Base-by-base conservation (phyloP, 2,888 invertebrate genomes). In the Pandemis corylana region DNA sequence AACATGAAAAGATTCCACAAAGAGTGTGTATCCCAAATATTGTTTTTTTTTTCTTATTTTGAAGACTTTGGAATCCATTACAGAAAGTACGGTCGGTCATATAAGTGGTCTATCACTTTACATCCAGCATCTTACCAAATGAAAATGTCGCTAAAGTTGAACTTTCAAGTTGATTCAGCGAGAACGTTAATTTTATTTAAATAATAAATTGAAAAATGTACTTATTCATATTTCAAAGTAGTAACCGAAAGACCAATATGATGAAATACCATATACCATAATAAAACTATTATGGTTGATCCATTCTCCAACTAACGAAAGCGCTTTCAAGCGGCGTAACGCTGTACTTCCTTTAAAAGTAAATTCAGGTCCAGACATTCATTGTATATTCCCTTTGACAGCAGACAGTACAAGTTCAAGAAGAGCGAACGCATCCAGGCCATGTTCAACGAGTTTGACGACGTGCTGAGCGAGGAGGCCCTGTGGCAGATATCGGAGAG, bases 401-500 rank as follows among this genome's bases (percentile, higher is more conserved):
- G 76, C 94, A 99, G 99, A 89, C 97, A 97, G 82, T 99, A 99
- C 95, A 96, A 96, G 84, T 98, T 98, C 91, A 98, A 98, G 93
- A 97, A 97, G 89, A 98, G 98, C 91, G 99, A 99, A 89, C 97
- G 97, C 81, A 98, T 99, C 80, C 97, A 99, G 83, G 96, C 97
- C 80, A 98, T 99, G 95, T 99, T 99, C 95, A 98, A 98, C 94
- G 98, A 98, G 93, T 99, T 99, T 93, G 98, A 98, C 88, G 98
- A 99, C 90, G 98, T 97, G 89, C 96, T 99, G 83, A 97, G 97
- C 87, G 99, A 99, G 93, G 99, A 99, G 90, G 97, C 98, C 75
- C 98, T 99, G 96, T 99, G 99, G 99, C 98, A 98, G 91, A 97
- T 99, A 84, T 99, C 99, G 0, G 99, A 99, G 94, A 97, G 96